These are phyloP conservation scores for Gymnothorax reevesii DNA, from an alignment of 2,797 vertebrate genomes.

Conservation along the genomic window DNA sequence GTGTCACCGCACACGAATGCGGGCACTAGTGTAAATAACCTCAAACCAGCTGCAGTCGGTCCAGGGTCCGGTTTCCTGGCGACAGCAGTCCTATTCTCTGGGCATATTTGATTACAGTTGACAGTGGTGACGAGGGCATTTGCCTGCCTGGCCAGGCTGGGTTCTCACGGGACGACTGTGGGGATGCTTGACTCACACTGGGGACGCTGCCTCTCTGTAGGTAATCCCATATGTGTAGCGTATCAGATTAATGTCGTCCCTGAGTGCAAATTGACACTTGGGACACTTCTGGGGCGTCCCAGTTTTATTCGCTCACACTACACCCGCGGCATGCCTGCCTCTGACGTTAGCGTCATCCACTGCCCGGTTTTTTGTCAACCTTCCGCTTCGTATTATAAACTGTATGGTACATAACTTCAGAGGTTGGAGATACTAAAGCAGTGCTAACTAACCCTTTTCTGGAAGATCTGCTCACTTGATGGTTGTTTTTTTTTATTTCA, in stretches of 20 bases:
- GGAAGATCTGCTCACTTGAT: too few species aligned
- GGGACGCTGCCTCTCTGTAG: not conserved
- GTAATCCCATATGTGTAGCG: not conserved
- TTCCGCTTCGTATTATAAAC: too few species aligned
- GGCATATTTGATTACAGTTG: slow-evolving; percentile 34
- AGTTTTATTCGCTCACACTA: not conserved
- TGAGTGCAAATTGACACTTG: not conserved
- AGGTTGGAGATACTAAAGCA: not conserved
- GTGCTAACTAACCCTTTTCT: too few species aligned
- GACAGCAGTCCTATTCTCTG: not conserved
- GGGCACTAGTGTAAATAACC: slow-evolving; percentile 33
- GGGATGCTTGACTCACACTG: too few species aligned
- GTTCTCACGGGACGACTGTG: not conserved
- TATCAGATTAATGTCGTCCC: not conserved
- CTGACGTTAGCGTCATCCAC: not conserved
- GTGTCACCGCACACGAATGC: not conserved
- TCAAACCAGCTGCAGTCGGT: slow-evolving; percentile 14
- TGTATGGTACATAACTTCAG: not conserved
- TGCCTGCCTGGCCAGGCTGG: too few species aligned
- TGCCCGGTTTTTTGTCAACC: too few species aligned
- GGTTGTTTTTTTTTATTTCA: too few species aligned
- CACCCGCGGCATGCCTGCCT: not conserved
- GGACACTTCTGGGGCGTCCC: not conserved
- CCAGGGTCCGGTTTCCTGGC: not conserved
- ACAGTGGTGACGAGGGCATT: not conserved